Conservation (phyloP, 2,797 vertebrate genomes). For the Anguilla pacifica region DNA sequence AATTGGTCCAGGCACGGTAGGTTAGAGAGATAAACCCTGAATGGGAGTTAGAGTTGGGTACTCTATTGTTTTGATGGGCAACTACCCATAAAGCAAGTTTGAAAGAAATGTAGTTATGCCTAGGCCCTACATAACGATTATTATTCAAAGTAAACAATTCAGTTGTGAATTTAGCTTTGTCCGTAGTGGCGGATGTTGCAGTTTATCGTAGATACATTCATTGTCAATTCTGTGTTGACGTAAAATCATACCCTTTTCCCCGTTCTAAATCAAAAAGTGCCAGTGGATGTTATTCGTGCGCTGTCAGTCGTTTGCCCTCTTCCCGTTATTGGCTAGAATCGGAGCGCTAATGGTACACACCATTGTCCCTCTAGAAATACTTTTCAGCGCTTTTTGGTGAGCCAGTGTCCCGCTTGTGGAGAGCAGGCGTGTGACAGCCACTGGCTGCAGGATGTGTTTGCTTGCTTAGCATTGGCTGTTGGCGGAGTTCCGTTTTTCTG, state of each 20-base stretch:
- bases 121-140: background rate
- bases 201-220: background rate
- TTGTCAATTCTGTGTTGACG: background rate
- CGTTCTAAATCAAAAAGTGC: background rate
- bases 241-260: background rate
- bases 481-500: constrained; percentile 42
- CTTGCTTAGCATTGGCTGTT: constrained; percentile 65
- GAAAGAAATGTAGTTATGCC: background rate
- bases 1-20: background rate
- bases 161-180: background rate
- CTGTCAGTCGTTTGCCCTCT: background rate
- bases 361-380: constrained; percentile 16
- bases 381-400: constrained; percentile 2
- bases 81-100: background rate
- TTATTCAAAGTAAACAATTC: background rate
- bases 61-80: too few relatives aligned
- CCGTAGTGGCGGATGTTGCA: background rate
- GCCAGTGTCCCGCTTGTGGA: constrained; percentile 19
- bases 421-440: constrained; percentile 46
- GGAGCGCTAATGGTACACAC: constrained; percentile 6
- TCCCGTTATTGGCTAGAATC: background rate
- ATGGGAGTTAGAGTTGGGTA: too few relatives aligned
- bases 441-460: constrained; percentile 47
- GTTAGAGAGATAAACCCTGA: background rate
- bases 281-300: background rate